These are phyloP conservation scores for Philopedon plagiatum DNA, from an alignment of 2,888 invertebrate genomes.

Conservation along the genomic window DNA sequence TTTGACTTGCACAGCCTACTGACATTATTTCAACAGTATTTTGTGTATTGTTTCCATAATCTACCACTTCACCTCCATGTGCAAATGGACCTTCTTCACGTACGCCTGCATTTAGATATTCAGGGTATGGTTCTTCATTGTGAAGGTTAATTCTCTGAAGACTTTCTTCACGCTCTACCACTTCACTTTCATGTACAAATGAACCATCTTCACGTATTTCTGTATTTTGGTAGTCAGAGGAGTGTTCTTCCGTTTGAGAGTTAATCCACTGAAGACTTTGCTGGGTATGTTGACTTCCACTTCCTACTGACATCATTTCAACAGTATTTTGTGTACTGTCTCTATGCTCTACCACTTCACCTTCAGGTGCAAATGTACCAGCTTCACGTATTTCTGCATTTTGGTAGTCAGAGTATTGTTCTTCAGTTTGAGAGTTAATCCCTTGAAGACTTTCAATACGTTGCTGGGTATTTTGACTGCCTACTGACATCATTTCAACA, in stretches of 20 bases:
- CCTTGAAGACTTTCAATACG: no score
- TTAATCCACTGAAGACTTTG: no score
- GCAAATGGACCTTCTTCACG: neutral
- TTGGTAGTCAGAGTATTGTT: no score
- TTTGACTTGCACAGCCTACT: neutral
- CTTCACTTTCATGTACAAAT: neutral
- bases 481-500: neutral
- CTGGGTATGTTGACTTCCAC: neutral
- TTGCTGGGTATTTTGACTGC: neutral
- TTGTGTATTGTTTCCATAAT: neutral
- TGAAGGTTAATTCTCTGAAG: no score
- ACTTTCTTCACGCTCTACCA: neutral
- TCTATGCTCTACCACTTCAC: no score
- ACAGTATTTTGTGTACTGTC: no score
- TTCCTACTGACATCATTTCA: neutral
- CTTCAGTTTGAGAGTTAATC: neutral
- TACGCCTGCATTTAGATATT: neutral
- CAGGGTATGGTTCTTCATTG: no score
- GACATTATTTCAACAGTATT: neutral
- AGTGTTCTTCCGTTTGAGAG: no score
- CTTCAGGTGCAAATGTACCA: no score
- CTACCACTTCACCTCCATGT: neutral
- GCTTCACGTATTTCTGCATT: no score
- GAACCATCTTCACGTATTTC: no score
- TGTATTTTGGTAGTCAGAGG: no score